Evolutionary conservation across 2,113 vertebrate genomes (phyloP).

Genomic region (Takifugu bimaculatus): DNA sequence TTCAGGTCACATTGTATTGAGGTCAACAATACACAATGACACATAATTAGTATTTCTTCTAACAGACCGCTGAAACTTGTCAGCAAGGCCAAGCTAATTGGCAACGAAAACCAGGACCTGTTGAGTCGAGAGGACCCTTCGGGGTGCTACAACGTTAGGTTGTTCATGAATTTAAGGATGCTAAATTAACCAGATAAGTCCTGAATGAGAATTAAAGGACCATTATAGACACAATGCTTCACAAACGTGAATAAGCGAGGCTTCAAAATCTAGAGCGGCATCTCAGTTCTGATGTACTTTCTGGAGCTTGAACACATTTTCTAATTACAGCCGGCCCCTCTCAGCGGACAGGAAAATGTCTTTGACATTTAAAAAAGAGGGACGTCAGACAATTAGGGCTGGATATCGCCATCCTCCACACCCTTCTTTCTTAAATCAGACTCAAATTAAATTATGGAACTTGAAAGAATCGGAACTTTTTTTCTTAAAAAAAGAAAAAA

Average conservation of each 20-base stretch:
- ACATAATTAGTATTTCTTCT: no score
- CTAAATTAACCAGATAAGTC: constrained; percentile 5
- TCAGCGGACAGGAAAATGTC: constrained; percentile 42
- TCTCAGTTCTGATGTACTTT: constrained; percentile 50
- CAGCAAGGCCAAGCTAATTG: constrained; percentile 25
- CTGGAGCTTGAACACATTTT: constrained; percentile 54
- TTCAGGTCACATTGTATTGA: no score
- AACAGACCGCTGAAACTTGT: neutral
- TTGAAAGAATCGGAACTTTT: no score
- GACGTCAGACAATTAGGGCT: constrained; percentile 45
- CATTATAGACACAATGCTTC: constrained; percentile 22
- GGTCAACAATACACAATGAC: no score
- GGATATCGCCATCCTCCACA: constrained; percentile 27
- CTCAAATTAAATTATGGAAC: neutral
- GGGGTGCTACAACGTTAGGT: neutral
- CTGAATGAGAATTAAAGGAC: neutral
- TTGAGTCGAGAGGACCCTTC: constrained; percentile 3
- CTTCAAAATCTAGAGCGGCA: constrained; percentile 35
- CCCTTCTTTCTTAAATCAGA: constrained; percentile 7
- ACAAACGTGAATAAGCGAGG: constrained; percentile 20
- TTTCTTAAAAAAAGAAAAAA: neutral
- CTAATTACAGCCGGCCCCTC: constrained; percentile 49
- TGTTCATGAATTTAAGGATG: neutral
- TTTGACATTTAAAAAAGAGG: constrained; percentile 56
- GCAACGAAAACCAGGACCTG: constrained; percentile 32